Evolutionary conservation across 2,113 vertebrate species (phyloP).

Genomic region (Vireo altiloquus): DNA sequence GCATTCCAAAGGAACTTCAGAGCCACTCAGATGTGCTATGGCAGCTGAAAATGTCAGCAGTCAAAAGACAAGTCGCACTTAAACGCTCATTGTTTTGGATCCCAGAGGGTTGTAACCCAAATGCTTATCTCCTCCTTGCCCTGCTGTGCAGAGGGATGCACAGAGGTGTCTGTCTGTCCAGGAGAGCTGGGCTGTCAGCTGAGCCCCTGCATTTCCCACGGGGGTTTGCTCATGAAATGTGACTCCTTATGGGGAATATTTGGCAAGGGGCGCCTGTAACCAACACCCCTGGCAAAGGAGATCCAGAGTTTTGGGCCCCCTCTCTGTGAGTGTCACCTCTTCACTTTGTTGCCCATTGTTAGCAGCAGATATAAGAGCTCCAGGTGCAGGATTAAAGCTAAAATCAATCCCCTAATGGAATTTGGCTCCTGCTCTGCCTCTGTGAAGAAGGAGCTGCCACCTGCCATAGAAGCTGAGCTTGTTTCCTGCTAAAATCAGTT

Average conservation of each 20-base stretch:
- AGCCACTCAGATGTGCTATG: not conserved
- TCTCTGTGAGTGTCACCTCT: not conserved
- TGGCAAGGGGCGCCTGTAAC: not conserved
- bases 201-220: not conserved
- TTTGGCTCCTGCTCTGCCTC: not conserved
- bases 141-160: not conserved
- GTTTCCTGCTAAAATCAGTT: not conserved
- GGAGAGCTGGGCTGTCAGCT: constrained; percentile 5
- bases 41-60: constrained; percentile 17
- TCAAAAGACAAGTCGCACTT: not conserved
- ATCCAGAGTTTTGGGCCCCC: not conserved
- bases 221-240: not conserved
- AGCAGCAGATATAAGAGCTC: not conserved
- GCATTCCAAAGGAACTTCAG: not conserved
- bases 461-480: not conserved
- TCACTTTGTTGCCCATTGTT: not conserved
- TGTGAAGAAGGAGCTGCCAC: not conserved
- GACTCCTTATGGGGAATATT: not conserved
- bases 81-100: not conserved
- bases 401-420: not conserved
- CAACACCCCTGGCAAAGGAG: not conserved
- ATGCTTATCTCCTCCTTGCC: not conserved
- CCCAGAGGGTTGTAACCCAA: not conserved
- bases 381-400: not conserved
- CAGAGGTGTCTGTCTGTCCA: not conserved